Evolutionary conservation across 1,140 invertebrate species (phyloP).

Genomic region (Drosophila insularis): DNA sequence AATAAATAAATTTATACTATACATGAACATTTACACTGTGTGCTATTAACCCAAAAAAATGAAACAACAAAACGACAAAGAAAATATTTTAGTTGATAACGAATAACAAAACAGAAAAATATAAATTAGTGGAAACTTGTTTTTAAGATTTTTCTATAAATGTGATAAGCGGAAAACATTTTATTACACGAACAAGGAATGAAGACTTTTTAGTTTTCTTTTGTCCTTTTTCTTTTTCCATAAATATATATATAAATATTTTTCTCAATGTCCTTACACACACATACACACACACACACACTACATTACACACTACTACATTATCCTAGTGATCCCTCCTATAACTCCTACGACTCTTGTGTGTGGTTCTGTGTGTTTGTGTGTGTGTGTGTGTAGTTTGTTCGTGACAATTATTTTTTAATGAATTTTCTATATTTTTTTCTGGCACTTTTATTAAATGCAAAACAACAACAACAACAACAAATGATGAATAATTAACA

Average conservation of each 20-base stretch:
- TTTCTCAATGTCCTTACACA: not conserved
- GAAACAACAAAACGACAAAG: too few relatives aligned
- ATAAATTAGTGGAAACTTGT: conserved; percentile 51
- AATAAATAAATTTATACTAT: not conserved
- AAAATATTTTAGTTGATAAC: conserved; percentile 52
- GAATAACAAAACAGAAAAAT: conserved; percentile 27
- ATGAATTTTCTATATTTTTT: not conserved
- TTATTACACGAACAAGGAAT: conserved; percentile 44
- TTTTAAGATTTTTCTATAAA: conserved; percentile 32
- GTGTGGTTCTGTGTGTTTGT: too few relatives aligned
- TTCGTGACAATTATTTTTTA: conserved; percentile 1
- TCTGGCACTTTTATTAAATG: conserved; percentile 29
- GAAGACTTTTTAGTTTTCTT: not conserved
- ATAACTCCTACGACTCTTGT: not conserved
- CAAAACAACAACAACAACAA: not conserved
- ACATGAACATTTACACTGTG: conserved; percentile 57
- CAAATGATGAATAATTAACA: conserved; percentile 16
- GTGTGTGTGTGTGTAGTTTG: conserved; percentile 2
- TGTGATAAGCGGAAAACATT: conserved; percentile 67
- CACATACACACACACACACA: not conserved
- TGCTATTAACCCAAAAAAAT: conserved; percentile 50
- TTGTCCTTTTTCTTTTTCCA: conserved; percentile 26
- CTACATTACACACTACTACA: not conserved
- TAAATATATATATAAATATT: not conserved
- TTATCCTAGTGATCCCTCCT: conserved; percentile 7